These are phyloP conservation scores for Pseudopodoces humilis DNA, from an alignment of 2,113 vertebrate genomes.

Conservation along the genomic window DNA sequence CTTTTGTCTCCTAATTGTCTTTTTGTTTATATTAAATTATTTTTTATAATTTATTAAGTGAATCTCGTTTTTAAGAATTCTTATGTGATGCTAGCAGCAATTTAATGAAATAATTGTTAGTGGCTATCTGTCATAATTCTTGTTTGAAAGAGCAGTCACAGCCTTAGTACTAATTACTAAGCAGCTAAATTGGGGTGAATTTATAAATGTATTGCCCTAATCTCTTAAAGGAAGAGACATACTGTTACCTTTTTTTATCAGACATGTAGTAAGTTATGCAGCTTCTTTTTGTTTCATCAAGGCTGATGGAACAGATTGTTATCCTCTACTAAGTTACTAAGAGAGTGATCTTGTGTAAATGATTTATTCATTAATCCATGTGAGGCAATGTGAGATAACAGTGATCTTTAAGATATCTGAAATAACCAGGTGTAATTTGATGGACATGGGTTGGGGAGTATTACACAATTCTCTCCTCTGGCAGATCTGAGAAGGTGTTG, in stretches of 20 bases:
- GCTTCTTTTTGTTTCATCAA: neutral
- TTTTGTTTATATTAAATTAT: no score
- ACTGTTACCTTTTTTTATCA: neutral
- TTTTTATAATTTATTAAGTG: no score
- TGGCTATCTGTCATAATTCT: neutral
- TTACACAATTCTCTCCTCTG: neutral
- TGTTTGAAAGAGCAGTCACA: neutral
- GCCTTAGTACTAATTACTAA: neutral
- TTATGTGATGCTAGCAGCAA: neutral
- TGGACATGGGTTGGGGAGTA: neutral
- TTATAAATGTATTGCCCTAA: neutral
- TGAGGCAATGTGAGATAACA: neutral
- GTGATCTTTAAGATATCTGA: neutral
- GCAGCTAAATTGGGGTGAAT: neutral
- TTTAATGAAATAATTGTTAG: neutral
- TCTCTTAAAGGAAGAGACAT: neutral
- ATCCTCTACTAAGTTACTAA: neutral
- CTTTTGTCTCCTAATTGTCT: no score
- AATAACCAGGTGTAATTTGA: neutral
- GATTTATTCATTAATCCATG: neutral
- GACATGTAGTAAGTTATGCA: neutral
- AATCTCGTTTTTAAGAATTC: no score
- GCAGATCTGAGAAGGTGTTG: neutral
- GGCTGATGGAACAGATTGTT: neutral
- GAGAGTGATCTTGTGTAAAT: neutral